Evolutionary conservation across 2,113 vertebrate species (phyloP).

Genomic region (Callopanchax toddi): DNA sequence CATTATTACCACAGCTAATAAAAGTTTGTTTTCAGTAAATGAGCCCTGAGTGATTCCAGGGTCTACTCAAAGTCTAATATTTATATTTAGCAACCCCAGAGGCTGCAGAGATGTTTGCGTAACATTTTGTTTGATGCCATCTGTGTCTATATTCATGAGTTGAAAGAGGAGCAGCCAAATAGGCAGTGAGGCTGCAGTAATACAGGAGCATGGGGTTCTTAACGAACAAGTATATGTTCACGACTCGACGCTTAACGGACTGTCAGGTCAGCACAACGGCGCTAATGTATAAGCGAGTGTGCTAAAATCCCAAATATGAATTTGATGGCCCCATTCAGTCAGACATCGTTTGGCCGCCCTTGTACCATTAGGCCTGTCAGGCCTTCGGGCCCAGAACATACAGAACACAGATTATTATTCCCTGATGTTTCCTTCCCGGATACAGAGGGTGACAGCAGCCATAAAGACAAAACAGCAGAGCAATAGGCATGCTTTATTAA

Average conservation of each 20-base stretch:
- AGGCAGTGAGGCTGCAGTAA: conserved; percentile 40
- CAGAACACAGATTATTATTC: conserved; percentile 58
- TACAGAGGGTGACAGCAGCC: conserved; percentile 65
- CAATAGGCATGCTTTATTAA: conserved; percentile 41
- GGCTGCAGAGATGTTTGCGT: conserved; percentile 65
- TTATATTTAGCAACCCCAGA: conserved; percentile 61
- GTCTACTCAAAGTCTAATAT: conserved; percentile 40
- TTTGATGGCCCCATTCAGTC: conserved; percentile 73
- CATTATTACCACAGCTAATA: conserved; percentile 3
- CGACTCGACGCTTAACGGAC: conserved; percentile 10
- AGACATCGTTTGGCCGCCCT: conserved; percentile 57
- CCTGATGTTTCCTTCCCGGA: conserved; percentile 40
- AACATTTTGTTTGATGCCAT: conserved; percentile 70
- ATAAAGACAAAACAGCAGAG: conserved; percentile 48
- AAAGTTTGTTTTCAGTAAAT: conserved; percentile 26
- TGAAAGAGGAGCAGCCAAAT: conserved; percentile 32
- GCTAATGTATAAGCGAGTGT: conserved; percentile 38
- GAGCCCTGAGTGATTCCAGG: conserved; percentile 27
- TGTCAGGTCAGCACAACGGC: conserved; percentile 14
- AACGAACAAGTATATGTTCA: conserved; percentile 28
- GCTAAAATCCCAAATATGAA: conserved; percentile 51
- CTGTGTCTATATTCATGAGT: conserved; percentile 62
- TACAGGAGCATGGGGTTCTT: conserved; percentile 8
- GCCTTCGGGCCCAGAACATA: conserved; percentile 60
- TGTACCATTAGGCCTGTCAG: conserved; percentile 58